Conservation (phyloP, 2,113 vertebrate species). For the Perccottus glenii region DNA sequence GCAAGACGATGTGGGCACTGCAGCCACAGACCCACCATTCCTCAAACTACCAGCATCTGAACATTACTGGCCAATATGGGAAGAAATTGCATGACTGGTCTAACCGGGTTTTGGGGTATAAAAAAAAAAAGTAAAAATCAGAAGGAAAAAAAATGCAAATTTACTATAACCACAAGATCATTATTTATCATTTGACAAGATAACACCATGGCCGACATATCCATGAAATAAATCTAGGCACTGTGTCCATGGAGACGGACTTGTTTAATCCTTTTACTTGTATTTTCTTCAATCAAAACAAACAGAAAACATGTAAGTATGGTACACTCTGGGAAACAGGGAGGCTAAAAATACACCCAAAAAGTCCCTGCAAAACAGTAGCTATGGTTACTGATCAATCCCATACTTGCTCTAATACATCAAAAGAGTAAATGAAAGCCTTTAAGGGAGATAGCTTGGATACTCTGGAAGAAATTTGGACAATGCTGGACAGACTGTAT, state of each 20-base stretch:
- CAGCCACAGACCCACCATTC: constrained; percentile 50
- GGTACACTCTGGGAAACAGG: constrained; percentile 4
- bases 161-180: constrained; percentile 59
- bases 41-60: constrained; percentile 58
- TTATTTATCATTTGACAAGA: constrained; percentile 67
- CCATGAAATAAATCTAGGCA: constrained; percentile 32
- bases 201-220: constrained; percentile 55
- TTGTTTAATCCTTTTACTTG: constrained; percentile 27
- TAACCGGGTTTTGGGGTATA: constrained; percentile 41
- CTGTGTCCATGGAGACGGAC: constrained; percentile 36
- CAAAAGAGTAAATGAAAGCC: constrained; percentile 41
- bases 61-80: constrained; percentile 45
- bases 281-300: constrained; percentile 40
- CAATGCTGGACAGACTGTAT: constrained; percentile 16
- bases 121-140: constrained; percentile 22
- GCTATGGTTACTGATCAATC: constrained; percentile 65
- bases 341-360: background rate
- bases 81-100: constrained; percentile 59
- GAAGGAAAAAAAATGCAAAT: constrained; percentile 50
- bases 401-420: constrained; percentile 29
- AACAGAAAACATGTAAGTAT: constrained; percentile 42
- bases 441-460: constrained; percentile 15
- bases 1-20: constrained; percentile 52
- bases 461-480: constrained; percentile 41
- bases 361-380: constrained; percentile 54